These are phyloP conservation scores for Lepus townsendii DNA, from an alignment of 2,797 vertebrate species.

Conservation along the genomic window DNA sequence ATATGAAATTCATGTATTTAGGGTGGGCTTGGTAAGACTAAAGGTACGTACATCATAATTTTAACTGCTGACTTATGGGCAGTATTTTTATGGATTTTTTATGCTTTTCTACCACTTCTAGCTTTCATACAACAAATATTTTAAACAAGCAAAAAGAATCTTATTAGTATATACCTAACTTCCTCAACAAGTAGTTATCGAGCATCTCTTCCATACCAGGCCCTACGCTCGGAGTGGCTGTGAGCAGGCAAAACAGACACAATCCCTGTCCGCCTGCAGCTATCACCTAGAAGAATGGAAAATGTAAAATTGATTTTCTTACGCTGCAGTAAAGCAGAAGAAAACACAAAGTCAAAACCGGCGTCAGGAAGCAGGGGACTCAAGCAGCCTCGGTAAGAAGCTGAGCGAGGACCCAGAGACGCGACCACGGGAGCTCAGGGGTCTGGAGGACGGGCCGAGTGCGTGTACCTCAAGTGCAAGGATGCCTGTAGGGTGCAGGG, in stretches of 20 bases:
- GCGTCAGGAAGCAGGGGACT: not conserved
- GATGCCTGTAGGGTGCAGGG: not conserved
- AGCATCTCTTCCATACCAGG: not conserved
- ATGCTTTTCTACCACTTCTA: not conserved
- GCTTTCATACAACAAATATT: conserved; percentile 10
- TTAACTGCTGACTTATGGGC: not conserved
- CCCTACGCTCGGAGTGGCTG: not conserved
- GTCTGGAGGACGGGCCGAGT: not conserved
- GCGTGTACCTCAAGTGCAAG: too few species aligned
- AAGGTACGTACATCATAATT: not conserved
- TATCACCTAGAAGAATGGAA: not conserved
- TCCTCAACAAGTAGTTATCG: not conserved
- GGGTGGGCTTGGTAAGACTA: conserved; percentile 33
- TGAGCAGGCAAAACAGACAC: not conserved
- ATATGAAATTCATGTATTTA: not conserved
- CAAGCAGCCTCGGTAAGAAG: not conserved
- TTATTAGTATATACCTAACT: conserved; percentile 13
- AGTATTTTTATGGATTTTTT: not conserved
- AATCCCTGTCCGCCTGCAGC: not conserved
- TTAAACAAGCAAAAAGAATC: conserved; percentile 39
- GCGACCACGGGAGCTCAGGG: not conserved
- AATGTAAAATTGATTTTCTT: not conserved
- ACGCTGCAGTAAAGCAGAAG: not conserved
- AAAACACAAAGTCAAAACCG: not conserved
- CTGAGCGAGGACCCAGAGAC: not conserved